Conservation (phyloP, 2,113 vertebrate species). For the Rhizomys pruinosus region DNA sequence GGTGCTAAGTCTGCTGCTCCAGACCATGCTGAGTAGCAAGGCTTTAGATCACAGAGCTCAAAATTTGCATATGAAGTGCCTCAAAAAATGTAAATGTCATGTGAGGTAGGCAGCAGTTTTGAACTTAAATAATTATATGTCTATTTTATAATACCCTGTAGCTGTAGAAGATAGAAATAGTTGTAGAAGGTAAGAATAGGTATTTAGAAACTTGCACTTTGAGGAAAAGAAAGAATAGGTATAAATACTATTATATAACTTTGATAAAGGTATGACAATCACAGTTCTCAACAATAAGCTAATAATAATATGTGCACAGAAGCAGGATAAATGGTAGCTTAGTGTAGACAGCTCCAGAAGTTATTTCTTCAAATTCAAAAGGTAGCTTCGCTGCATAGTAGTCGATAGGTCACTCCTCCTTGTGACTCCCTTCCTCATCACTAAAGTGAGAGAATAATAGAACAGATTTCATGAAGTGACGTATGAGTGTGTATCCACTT, state of each 20-base stretch:
- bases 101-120: conserved; percentile 46
- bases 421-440: neutral
- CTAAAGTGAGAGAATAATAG: conserved; percentile 3
- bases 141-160: conserved; percentile 40
- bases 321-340: conserved; percentile 52
- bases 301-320: conserved; percentile 57
- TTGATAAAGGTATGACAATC: conserved; percentile 53
- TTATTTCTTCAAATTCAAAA: conserved; percentile 24
- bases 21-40: neutral
- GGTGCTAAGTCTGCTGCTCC: neutral
- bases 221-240: neutral
- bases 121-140: conserved; percentile 36
- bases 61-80: neutral
- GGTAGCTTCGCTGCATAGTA: neutral
- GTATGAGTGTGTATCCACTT: neutral
- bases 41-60: conserved; percentile 35
- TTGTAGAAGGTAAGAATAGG: conserved; percentile 13
- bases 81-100: neutral
- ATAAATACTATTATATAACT: conserved; percentile 25
- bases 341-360: neutral
- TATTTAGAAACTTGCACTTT: no score
- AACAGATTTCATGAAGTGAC: neutral
- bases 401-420: neutral
- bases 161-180: conserved; percentile 24
- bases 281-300: conserved; percentile 37